Evolutionary conservation across 2,888 invertebrate genomes (phyloP), one percentile per base, ranked within the genome.

Genomic region (Hyposoter didymator): DNA sequence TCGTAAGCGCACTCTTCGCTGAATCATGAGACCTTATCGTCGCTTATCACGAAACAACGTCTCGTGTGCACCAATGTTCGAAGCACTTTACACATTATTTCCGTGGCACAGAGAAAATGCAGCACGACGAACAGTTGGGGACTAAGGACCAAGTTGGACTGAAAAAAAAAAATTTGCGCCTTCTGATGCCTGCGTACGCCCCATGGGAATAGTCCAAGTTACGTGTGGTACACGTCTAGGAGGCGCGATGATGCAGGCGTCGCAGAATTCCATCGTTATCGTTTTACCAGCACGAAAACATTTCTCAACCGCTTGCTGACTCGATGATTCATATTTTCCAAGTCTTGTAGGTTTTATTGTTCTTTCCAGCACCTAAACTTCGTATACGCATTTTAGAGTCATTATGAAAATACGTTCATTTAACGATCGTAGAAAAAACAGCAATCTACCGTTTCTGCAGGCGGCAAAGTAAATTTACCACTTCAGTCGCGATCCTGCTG

Each of bases 1-100:
- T 19, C 43, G 66, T 49, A 8, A 32, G 17, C 78, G 70, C 28
- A 62, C 59, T 28, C 43, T 32, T 45, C 47, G 14, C 14, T 39
- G 73, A 69, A 66, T 74, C 73, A 35, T 73, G 52, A 55, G 43
- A 64, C 64, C 19, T 75, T 75, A 62, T 76, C 75, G 14, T n/a
- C 52, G 67, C 43, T 35, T 59, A 47, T 76, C 32, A 10, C 14
- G 66, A 39, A 78, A 35, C 12, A 66, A 78, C 52, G 67, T 39
- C 76, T 39, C 45, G 66, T 39, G 59, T 45, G 22, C 66, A 39
- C 39, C 14, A 66, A 22, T 47, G 5, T 67, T 49, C 43, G 35
- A 66, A 76, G 49, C 19, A 66, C 64, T 35, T 3, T 32, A 78
- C 35, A 39, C 76, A 67, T 19, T 7, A 49, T 35, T 43, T 14